A percentile compares a stretch with the other conserved stretches of the same genome.
Conservation (phyloP, 2,113 vertebrate species). For the Chamaea fasciata region DNA sequence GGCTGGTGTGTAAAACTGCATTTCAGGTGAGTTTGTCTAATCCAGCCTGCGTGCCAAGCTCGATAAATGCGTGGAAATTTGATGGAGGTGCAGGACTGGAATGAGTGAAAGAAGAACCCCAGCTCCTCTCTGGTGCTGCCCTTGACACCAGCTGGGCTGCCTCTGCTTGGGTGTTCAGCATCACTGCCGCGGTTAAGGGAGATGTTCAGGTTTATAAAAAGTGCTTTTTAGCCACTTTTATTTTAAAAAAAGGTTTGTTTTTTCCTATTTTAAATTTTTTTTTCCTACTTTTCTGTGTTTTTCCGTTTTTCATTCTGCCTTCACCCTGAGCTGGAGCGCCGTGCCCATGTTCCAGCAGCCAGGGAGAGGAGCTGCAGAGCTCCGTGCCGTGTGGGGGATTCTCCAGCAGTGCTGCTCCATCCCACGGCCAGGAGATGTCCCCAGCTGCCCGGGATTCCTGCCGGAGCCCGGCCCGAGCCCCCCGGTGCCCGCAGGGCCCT, state of each 20-base stretch:
- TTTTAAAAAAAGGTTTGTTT: neutral
- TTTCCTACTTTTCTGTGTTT: neutral
- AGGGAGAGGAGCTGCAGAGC: neutral
- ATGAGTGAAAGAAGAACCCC: neutral
- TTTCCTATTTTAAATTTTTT: neutral
- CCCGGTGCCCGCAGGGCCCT: neutral
- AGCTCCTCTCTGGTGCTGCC: neutral
- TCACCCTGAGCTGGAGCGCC: neutral
- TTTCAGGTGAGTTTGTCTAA: neutral
- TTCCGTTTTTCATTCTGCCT: neutral
- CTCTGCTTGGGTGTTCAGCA: neutral
- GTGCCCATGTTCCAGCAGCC: rapidly evolving
- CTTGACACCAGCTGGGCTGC: rapidly evolving
- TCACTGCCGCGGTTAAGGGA: neutral
- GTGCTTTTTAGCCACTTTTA: neutral
- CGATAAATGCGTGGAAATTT: rapidly evolving
- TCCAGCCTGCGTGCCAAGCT: neutral
- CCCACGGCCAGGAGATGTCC: constrained; percentile 59
- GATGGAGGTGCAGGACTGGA: neutral
- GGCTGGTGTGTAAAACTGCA: neutral
- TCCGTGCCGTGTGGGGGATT: neutral
- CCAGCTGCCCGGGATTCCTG: neutral
- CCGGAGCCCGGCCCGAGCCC: neutral
- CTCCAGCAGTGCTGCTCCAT: neutral
- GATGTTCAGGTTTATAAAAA: neutral